A percentile compares a stretch with the other conserved stretches of the same genome.
These are phyloP conservation scores for Cotesia glomerata DNA, from an alignment of 1,140 invertebrate species.

Conservation along the genomic window DNA sequence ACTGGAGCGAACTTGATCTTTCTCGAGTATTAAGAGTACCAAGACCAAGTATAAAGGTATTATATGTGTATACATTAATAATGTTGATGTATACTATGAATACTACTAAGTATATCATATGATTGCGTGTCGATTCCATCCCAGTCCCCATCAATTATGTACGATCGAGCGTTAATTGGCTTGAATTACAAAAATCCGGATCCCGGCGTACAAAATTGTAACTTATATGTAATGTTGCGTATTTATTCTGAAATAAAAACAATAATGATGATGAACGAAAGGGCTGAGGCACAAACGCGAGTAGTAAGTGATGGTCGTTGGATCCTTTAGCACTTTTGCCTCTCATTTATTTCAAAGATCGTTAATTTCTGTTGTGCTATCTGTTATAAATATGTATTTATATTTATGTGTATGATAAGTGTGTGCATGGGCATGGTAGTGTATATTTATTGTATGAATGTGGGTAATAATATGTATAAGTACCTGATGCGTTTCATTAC, in stretches of 20 bases:
- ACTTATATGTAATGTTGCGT: constrained; percentile 26
- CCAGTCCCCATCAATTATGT: constrained; percentile 33
- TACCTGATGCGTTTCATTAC: constrained; percentile 20
- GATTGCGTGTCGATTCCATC: constrained; percentile 31
- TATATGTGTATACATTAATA: no score
- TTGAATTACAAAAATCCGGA: constrained; percentile 42
- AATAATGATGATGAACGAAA: not conserved
- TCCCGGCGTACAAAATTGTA: constrained; percentile 25
- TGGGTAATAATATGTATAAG: not conserved
- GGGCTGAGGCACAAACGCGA: not conserved
- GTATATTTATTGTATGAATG: not conserved
- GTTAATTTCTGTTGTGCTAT: not conserved
- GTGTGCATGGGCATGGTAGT: not conserved
- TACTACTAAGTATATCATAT: not conserved
- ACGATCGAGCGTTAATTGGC: constrained; percentile 37
- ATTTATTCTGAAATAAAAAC: constrained; percentile 23
- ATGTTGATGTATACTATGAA: no score
- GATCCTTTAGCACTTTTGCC: constrained; percentile 7
- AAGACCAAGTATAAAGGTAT: no score
- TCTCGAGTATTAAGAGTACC: not conserved
- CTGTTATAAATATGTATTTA: no score
- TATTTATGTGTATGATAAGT: no score
- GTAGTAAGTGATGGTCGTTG: not conserved
- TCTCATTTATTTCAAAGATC: constrained; percentile 5
- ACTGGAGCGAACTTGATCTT: constrained; percentile 5